A percentile compares a stretch with the other conserved stretches of the same genome.
Conservation (phyloP, 2,888 invertebrate species). For the Enchytraeus crypticus region DNA sequence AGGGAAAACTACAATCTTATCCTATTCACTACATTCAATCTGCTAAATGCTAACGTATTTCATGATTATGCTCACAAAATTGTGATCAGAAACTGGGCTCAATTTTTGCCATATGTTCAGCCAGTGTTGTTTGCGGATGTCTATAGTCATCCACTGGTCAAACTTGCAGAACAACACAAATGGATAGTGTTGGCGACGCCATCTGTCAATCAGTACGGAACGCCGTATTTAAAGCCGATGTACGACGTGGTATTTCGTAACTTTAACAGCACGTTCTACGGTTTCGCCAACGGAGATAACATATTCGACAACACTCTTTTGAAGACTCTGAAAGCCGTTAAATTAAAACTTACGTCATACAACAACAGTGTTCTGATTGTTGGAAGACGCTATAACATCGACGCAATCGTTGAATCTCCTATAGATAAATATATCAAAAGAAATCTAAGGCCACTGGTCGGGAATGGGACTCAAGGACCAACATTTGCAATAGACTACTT, state of each 20-base stretch:
- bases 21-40: not conserved
- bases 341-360: not conserved
- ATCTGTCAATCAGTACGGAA: not conserved
- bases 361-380: not conserved
- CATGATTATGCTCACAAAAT: not conserved
- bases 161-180: too few relatives aligned
- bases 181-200: too few relatives aligned
- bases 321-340: not conserved
- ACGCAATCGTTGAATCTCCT: not conserved
- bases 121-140: not conserved
- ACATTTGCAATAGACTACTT: not conserved
- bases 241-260: not conserved
- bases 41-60: not conserved
- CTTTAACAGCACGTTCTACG: constrained; percentile 6
- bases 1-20: too few relatives aligned
- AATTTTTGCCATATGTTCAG: not conserved
- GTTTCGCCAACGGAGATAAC: constrained; percentile 17
- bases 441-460: not conserved
- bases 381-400: not conserved
- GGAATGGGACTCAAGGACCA: not conserved
- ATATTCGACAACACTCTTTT: constrained; percentile 4
- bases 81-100: not conserved
- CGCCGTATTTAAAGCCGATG: not conserved
- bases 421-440: not conserved
- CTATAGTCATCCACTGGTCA: not conserved